Base-by-base conservation (phyloP, 2,113 vertebrate genomes). In the Hystrix brachyura region DNA sequence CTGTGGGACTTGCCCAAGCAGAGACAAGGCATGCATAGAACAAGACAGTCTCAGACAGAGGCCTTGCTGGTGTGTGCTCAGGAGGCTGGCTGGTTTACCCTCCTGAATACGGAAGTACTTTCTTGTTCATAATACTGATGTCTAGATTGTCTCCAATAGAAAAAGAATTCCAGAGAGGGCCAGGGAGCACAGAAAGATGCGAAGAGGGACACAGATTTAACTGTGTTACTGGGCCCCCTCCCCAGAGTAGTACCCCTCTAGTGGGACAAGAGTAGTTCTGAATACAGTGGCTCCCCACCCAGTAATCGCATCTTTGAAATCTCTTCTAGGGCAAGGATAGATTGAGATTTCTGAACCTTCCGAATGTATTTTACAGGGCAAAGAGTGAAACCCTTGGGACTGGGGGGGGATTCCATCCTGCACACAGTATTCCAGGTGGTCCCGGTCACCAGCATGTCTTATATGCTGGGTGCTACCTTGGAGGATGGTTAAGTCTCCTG, bases 191-290 rank as follows among this genome's bases (percentile, higher is more conserved):
- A 65, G 64, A 38, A 4, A 11, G 29, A 51, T 3, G 6, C n/a
- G 27, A 7, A 15, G 18, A 11, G 32, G 29, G 5, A 15, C 0
- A 12, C 38, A 90, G 79, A 29, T 1, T 15, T 38, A 80, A 43
- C 53, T 25, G 0, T 55, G 57, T 32, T 1, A 10, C 51, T 62
- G 14, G 1, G 32, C 7, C 18, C 43, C 14, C n/a, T 7, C 8
- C 25, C 17, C 38, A 1, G 3, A 43, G 43, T 0, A 0, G 0
- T 8, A 0, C 29, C 80, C 19, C 43, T 81, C 51, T 4, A 65
- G 69, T 76, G 34, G 53, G n/a, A 15, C 51, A 7, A 48, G 86
- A 71, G 60, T 69, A 74, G 60, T 69, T 78, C 60, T 27, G 3
- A 64, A 60, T 60, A 59, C 80, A 53, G 62, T 48, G n/a, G 18